Conservation (phyloP, 1,140 invertebrate species). For the Drosophila cardini region DNA sequence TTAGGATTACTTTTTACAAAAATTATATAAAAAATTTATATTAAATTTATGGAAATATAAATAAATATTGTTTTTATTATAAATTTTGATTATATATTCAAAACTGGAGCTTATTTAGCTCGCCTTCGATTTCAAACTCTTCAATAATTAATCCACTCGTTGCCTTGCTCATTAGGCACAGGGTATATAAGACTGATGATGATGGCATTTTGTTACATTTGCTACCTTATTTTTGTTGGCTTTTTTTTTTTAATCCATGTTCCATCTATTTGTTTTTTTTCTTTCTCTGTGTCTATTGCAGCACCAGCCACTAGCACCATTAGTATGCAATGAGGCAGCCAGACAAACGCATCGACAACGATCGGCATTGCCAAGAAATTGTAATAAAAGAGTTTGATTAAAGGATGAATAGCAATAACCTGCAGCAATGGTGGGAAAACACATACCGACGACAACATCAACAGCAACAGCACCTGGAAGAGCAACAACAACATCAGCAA, state of each 20-base stretch:
- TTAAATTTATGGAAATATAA: no score
- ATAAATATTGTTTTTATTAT: no score
- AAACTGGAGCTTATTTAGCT: no score
- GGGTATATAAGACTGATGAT: conserved; percentile 68
- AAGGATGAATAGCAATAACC: conserved; percentile 76
- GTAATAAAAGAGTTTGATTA: conserved; percentile 35
- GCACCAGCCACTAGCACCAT: conserved; percentile 59
- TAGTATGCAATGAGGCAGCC: conserved; percentile 77
- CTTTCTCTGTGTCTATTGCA: conserved; percentile 22
- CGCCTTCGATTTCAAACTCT: background rate
- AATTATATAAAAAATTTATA: no score
- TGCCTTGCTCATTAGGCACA: background rate
- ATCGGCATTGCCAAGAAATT: conserved; percentile 49
- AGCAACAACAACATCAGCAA: conserved; percentile 20
- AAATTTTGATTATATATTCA: no score
- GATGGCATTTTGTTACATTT: conserved; percentile 71
- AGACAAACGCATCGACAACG: conserved; percentile 67
- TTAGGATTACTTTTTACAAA: no score
- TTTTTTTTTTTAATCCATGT: background rate
- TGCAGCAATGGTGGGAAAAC: conserved; percentile 83
- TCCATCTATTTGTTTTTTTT: background rate
- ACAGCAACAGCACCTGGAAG: conserved; percentile 2
- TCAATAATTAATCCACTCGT: background rate
- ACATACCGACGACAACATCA: conserved; percentile 67
- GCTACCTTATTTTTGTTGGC: conserved; percentile 48